A percentile compares a stretch with the other conserved stretches of the same genome.
Evolutionary conservation across 2,888 invertebrate species (phyloP).

Genomic region (Electrophaes corylata): DNA sequence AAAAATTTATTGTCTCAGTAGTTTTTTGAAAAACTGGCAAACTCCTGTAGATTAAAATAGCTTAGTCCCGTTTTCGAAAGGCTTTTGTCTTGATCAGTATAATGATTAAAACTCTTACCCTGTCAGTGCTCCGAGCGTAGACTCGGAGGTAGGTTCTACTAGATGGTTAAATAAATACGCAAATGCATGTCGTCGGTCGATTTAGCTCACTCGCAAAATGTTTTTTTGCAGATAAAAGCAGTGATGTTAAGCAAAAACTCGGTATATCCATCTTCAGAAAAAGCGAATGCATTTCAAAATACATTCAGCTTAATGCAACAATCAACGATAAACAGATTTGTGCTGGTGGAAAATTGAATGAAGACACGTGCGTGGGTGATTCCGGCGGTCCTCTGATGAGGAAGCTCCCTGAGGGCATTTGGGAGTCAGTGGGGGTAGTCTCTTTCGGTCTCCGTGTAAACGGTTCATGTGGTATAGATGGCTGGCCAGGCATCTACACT

Average conservation of each 20-base stretch:
- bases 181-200: no score
- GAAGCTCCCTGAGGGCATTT: constrained; percentile 72
- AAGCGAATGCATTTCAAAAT: constrained; percentile 79
- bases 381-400: constrained; percentile 91
- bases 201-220: no score
- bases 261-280: constrained; percentile 83
- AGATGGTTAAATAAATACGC: no score
- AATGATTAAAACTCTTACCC: no score
- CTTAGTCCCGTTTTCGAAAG: no score
- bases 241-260: constrained; percentile 87
- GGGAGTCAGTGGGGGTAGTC: constrained; percentile 86
- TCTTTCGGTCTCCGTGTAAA: no score
- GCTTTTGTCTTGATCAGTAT: no score
- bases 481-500: constrained; percentile 88
- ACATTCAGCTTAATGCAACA: constrained; percentile 72
- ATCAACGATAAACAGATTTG: constrained; percentile 86
- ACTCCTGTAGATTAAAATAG: no score
- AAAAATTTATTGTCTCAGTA: no score
- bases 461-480: constrained; percentile 86
- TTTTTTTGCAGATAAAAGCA: constrained; percentile 70
- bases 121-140: no score
- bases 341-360: constrained; percentile 87
- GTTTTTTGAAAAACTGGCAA: no score
- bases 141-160: no score
- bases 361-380: constrained; percentile 90